Conservation (phyloP, 2,113 vertebrate genomes). For the Thermophis baileyi region DNA sequence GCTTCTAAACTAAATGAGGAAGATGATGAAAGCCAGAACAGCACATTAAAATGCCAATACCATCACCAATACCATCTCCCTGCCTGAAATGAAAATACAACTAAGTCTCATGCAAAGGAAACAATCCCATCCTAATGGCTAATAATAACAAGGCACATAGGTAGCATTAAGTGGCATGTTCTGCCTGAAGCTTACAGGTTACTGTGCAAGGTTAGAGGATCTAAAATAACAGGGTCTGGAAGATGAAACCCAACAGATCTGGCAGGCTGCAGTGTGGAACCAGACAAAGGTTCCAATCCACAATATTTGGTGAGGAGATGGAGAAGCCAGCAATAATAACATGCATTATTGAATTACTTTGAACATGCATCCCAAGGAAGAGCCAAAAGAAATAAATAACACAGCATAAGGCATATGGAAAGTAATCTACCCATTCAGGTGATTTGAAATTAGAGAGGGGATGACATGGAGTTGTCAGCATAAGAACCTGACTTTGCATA, state of each 20-base stretch:
- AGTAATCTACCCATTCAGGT: neutral
- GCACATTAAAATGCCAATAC: slow-evolving; percentile 17
- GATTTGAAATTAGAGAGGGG: neutral
- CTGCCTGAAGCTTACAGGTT: neutral
- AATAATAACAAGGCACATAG: neutral
- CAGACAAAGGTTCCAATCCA: neutral
- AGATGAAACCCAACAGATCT: neutral
- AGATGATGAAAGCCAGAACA: slow-evolving; percentile 23
- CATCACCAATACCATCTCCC: neutral
- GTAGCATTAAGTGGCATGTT: neutral
- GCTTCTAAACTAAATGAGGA: slow-evolving; percentile 17
- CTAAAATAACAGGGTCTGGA: neutral
- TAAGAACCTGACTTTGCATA: neutral
- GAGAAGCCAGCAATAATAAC: neutral
- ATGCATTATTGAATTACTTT: neutral
- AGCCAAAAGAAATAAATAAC: neutral
- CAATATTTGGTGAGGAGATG: neutral
- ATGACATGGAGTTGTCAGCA: neutral
- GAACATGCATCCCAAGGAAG: neutral
- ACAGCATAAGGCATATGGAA: neutral
- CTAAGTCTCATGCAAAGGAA: slow-evolving; percentile 2
- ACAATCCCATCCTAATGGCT: neutral
- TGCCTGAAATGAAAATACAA: slow-evolving; percentile 13
- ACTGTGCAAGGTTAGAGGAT: neutral
- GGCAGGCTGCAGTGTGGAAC: neutral